A percentile compares a stretch with the other conserved stretches of the same genome.
These are phyloP conservation scores for Phenganax stokvisi DNA, from an alignment of 92 coral and sea anemone genomes.

Conservation along the genomic window DNA sequence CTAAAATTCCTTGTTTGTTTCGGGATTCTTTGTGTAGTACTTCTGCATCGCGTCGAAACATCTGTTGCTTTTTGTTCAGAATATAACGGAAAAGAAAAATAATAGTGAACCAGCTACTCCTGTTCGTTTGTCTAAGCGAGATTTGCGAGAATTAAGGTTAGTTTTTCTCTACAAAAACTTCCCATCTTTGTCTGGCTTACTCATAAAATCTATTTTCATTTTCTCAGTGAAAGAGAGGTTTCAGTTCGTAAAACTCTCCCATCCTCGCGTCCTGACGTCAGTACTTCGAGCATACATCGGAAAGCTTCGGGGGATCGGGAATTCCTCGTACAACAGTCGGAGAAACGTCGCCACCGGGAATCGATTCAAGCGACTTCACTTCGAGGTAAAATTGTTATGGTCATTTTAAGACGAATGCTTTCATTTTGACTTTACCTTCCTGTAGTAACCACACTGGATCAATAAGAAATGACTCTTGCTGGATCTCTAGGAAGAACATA, in stretches of 20 bases:
- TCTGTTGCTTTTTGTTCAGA: conserved; percentile 4
- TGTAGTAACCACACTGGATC: too few relatives aligned
- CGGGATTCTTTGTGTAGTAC: too few relatives aligned
- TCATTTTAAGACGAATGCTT: background rate
- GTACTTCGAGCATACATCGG: conserved; percentile 41
- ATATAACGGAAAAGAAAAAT: conserved; percentile 44
- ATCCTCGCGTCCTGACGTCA: conserved; percentile 50
- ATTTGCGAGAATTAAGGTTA: conserved; percentile 69
- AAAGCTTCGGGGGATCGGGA: conserved; percentile 31
- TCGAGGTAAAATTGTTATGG: conserved; percentile 35
- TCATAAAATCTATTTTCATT: background rate
- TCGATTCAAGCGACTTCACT: conserved; percentile 22
- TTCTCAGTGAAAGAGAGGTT: conserved; percentile 55
- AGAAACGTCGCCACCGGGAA: conserved; percentile 52
- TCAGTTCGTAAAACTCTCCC: conserved; percentile 49
- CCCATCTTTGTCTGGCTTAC: background rate
- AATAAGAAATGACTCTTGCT: too few relatives aligned
- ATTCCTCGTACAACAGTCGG: conserved; percentile 43
- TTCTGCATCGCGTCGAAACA: background rate
- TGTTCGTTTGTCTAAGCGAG: conserved; percentile 59
- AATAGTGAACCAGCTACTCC: conserved; percentile 70
- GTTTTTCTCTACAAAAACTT: background rate
- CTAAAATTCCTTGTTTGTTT: too few relatives aligned
- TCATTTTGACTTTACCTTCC: background rate
- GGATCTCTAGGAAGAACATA: too few relatives aligned